Percentiles rank a stretch among this genome's conserved stretches.
These are phyloP conservation scores for Solea solea DNA, from an alignment of 2,113 vertebrate genomes.

Conservation along the genomic window DNA sequence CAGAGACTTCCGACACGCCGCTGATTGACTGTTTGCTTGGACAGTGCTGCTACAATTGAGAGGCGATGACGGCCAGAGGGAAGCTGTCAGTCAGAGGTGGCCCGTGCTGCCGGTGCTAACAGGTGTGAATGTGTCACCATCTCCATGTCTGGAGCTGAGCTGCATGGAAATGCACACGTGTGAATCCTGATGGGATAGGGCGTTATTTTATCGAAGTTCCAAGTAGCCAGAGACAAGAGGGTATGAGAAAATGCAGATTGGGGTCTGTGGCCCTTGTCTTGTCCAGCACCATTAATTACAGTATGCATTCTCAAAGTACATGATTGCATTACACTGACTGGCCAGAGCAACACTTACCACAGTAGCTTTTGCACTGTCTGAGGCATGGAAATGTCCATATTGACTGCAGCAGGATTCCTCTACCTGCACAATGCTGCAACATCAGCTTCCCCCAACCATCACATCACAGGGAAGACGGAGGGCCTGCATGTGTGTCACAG, in stretches of 20 bases:
- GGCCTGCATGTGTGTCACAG: slow-evolving; percentile 9
- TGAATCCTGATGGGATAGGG: slow-evolving; percentile 49
- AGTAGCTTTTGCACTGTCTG: slow-evolving; percentile 7
- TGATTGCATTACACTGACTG: background rate
- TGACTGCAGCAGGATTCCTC: slow-evolving; percentile 18
- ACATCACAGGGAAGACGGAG: slow-evolving; percentile 29
- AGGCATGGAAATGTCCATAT: slow-evolving; percentile 10
- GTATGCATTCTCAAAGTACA: background rate
- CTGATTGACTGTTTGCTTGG: slow-evolving; percentile 78
- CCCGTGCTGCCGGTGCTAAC: slow-evolving; percentile 58
- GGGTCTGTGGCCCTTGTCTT: too few relatives aligned
- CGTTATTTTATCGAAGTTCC: too few relatives aligned
- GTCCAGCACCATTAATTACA: too few relatives aligned
- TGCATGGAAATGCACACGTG: slow-evolving; percentile 58
- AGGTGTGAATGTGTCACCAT: slow-evolving; percentile 73
- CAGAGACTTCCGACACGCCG: slow-evolving; percentile 47
- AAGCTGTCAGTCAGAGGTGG: slow-evolving; percentile 67
- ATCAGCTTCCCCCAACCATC: slow-evolving; percentile 39
- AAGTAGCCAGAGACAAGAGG: too few relatives aligned
- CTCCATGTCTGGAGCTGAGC: slow-evolving; percentile 29
- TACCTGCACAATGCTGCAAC: slow-evolving; percentile 26
- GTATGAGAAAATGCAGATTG: too few relatives aligned
- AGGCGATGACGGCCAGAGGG: slow-evolving; percentile 70
- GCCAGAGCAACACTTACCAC: slow-evolving; percentile 5
- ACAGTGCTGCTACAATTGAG: slow-evolving; percentile 65